phyloP scores from a whole-genome alignment of 2,888 invertebrate genomes.

The Cyaniris semiargus region DNA sequence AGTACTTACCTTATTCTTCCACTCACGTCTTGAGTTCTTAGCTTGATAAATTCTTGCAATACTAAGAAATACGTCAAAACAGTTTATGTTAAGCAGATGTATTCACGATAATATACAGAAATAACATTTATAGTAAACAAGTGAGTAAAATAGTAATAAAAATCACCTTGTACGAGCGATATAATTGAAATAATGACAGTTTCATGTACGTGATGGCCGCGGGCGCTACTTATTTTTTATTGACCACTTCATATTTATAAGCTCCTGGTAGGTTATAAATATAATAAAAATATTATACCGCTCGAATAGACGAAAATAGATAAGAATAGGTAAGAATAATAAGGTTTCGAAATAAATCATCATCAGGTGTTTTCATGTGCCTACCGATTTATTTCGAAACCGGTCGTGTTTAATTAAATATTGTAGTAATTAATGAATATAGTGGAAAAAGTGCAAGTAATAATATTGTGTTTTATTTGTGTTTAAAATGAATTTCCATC shows the following conservation, averaged over 20 bases:
- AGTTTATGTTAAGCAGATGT: not conserved
- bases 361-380: too few relatives aligned
- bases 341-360: too few relatives aligned
- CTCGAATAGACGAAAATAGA: not conserved
- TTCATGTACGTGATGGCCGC: conserved; percentile 20
- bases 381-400: too few relatives aligned
- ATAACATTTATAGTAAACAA: conserved; percentile 7
- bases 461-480: too few relatives aligned
- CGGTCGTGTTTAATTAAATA: too few relatives aligned
- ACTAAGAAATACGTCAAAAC: not conserved
- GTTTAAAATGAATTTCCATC: too few relatives aligned
- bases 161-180: conserved; percentile 1
- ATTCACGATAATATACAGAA: not conserved
- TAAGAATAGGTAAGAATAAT: too few relatives aligned
- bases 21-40: too few relatives aligned
- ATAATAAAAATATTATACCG: not conserved
- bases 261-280: conserved; percentile 7
- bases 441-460: too few relatives aligned
- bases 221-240: conserved; percentile 12
- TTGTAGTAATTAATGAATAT: too few relatives aligned
- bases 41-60: too few relatives aligned
- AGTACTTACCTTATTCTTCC: too few relatives aligned
- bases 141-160: not conserved
- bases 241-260: conserved; percentile 24
- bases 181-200: conserved; percentile 28